phyloP scores from a whole-genome alignment of 2,113 vertebrate genomes.

The Tetraodon nigroviridis region DNA sequence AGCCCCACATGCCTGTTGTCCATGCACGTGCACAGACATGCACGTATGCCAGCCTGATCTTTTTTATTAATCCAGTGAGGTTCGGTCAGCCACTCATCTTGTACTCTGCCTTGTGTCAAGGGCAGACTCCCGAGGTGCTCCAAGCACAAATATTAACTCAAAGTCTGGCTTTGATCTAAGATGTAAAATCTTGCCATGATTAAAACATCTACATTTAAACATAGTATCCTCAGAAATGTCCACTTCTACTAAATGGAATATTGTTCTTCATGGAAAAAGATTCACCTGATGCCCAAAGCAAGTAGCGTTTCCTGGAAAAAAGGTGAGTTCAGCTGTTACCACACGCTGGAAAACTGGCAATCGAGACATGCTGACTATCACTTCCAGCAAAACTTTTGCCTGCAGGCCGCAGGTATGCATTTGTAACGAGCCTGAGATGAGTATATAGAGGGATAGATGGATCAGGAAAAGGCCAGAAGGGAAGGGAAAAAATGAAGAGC shows the following conservation, averaged over 20 bases:
- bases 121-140: no score
- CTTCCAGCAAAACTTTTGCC: conserved; percentile 38
- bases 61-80: conserved; percentile 18
- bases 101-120: no score
- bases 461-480: conserved; percentile 48
- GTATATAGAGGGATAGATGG: conserved; percentile 44
- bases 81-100: conserved; percentile 28
- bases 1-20: conserved; percentile 38
- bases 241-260: no score
- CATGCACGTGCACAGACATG: conserved; percentile 14
- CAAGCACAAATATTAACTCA: no score
- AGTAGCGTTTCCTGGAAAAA: no score
- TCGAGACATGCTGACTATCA: conserved; percentile 21
- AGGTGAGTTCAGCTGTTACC: background rate
- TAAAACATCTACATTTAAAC: no score
- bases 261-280: no score
- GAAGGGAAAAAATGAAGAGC: conserved; percentile 31
- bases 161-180: no score
- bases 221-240: no score
- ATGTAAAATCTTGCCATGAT: no score
- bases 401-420: conserved; percentile 58
- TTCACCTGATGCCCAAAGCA: no score
- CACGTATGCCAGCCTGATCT: conserved; percentile 19
- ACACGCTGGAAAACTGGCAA: background rate
- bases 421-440: conserved; percentile 32